Evolutionary conservation across 1,140 invertebrate genomes (phyloP), one percentile per base, ranked within the genome.

Genomic region (Euura lappo): DNA sequence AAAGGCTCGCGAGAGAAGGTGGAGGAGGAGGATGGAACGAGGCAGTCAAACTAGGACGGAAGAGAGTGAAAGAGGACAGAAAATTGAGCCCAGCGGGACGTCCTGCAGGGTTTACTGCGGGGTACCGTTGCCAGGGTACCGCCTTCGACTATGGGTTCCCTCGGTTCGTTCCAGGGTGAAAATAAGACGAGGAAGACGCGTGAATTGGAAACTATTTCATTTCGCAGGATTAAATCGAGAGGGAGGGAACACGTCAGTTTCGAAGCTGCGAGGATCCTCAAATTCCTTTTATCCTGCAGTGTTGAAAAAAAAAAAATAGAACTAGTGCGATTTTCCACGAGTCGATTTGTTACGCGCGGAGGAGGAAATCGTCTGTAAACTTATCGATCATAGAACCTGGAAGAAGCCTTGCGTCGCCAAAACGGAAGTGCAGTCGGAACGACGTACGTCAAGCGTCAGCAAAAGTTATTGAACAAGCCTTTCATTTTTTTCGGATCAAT

Each of bases 81-180:
- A 60, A 60, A 60, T 60, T 60, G 51, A 60, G 51, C 51, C 10
- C 51, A 60, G 51, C 51, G 51, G 51, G 51, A n/a, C 3, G 3
- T n/a, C 6, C 13, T n/a, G 51, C 51, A 60, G 51, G 51, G 51
- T 60, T 60, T 60, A 60, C 51, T 6, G 51, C 51, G 51, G 51
- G 51, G 51, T 60, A 60, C 51, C 51, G 51, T 60, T 60, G 51
- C 51, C 51, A 60, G 51, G 51, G 51, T 60, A 60, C 51, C 51
- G 51, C 51, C 28, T 28, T 28, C 28, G 28, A 28, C 28, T 28
- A 28, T 28, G 28, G 28, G 28, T 28, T 28, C 28, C 7, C 47
- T 51, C 47, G 2, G 28, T 28, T 51, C 47, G 47, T 51, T 51
- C 47, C 47, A 51, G 47, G 47, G 28, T 51, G 11, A 8, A n/a